These are phyloP conservation scores for Hephaestus fuliginosus DNA, from an alignment of 2,797 vertebrate species.

Conservation along the genomic window DNA sequence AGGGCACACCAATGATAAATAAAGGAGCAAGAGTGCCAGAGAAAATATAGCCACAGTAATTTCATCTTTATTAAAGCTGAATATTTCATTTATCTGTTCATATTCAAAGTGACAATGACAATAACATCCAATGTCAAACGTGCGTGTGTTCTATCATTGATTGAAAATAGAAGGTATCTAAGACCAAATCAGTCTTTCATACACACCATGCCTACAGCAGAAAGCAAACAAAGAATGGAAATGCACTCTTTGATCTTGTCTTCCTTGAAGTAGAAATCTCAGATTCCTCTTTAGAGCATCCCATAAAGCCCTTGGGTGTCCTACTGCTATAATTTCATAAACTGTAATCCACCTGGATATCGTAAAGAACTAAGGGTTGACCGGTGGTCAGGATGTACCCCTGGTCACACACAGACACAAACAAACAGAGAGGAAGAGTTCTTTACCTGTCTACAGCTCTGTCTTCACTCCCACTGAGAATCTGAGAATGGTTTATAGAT, in stretches of 20 bases:
- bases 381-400: conserved; percentile 18
- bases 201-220: background rate
- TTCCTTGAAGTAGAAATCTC: conserved; percentile 10
- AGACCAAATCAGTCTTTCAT: background rate
- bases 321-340: conserved; percentile 14
- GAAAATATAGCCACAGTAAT: background rate
- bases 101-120: background rate
- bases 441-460: conserved; percentile 73
- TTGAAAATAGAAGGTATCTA: background rate
- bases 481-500: conserved; percentile 47
- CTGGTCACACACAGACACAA: conserved; percentile 24
- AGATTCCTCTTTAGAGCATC: conserved; percentile 3
- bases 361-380: conserved; percentile 20
- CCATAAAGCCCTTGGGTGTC: conserved; percentile 11
- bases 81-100: background rate
- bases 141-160: background rate
- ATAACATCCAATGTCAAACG: background rate
- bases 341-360: conserved; percentile 42
- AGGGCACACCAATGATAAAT: background rate
- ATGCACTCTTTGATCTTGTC: background rate
- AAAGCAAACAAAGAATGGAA: conserved; percentile 10
- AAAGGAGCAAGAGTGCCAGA: background rate
- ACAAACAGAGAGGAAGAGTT: conserved; percentile 46
- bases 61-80: background rate
- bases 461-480: conserved; percentile 51